Percentiles rank a stretch among this genome's conserved stretches.
Conservation (phyloP, 2,113 vertebrate species). For the Amblyopsis rosae region DNA sequence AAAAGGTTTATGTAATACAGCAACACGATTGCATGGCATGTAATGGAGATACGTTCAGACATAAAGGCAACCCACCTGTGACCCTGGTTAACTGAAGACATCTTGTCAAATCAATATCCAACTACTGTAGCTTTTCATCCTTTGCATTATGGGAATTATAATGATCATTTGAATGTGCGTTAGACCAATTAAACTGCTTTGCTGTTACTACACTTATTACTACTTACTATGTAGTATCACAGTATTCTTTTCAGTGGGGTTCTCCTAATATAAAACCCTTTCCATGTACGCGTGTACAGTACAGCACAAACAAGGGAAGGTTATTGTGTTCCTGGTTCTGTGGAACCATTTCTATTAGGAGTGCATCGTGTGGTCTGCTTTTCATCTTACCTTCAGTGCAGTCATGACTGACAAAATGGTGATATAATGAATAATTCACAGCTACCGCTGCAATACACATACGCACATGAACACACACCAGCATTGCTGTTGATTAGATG, state of each 20-base stretch:
- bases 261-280: background rate
- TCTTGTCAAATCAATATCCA: background rate
- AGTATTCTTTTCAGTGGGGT: no score
- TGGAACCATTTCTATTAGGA: background rate
- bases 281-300: background rate
- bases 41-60: conserved; percentile 1
- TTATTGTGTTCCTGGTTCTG: background rate
- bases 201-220: no score
- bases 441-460: background rate
- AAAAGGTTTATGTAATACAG: background rate
- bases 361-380: background rate
- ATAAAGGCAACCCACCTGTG: background rate
- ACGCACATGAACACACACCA: background rate
- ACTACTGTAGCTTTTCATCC: no score
- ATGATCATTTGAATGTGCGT: background rate
- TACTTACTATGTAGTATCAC: no score
- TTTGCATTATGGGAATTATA: conserved; percentile 18
- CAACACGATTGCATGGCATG: background rate
- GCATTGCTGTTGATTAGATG: background rate
- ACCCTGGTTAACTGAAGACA: conserved; percentile 27
- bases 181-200: background rate
- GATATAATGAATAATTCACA: conserved; percentile 1
- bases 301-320: background rate
- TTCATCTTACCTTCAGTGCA: background rate
- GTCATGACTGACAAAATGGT: background rate